phyloP scores from a whole-genome alignment of 2,113 vertebrate species.

The Panthera tigris region DNA sequence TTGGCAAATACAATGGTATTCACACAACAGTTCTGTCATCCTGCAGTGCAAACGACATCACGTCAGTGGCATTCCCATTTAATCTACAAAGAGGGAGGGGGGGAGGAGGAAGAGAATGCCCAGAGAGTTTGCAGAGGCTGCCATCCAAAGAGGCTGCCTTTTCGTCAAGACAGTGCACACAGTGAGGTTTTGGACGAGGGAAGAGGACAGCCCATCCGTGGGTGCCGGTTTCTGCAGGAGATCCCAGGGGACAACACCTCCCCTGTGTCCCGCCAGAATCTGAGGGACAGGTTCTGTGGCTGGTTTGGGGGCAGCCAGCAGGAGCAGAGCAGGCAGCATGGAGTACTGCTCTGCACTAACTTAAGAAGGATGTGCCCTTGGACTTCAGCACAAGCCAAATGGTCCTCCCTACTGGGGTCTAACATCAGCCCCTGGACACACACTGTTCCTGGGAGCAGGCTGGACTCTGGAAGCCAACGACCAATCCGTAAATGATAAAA shows the following conservation, averaged over 20 bases:
- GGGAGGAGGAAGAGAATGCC: slow-evolving; percentile 62
- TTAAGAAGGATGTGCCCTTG: not conserved
- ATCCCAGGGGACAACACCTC: not conserved
- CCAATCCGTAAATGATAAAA: not conserved
- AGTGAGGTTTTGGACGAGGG: not conserved
- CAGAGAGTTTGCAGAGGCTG: slow-evolving; percentile 77
- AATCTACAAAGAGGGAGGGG: slow-evolving; percentile 76
- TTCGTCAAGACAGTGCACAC: not conserved
- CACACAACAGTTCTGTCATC: slow-evolving; percentile 83
- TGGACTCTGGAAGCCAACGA: not conserved
- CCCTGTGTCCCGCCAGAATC: not conserved
- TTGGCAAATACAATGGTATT: slow-evolving; percentile 85
- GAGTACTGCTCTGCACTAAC: not conserved
- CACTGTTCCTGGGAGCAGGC: not conserved
- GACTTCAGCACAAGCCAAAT: not conserved
- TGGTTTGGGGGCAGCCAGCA: not conserved
- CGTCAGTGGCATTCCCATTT: slow-evolving; percentile 82
- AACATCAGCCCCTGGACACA: not conserved
- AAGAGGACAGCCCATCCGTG: not conserved
- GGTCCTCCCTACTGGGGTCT: not conserved
- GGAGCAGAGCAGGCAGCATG: not conserved
- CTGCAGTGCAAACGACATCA: slow-evolving; percentile 82
- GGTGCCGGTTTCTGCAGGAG: not conserved
- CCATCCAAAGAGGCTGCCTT: slow-evolving; percentile 70
- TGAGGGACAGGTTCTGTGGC: not conserved